Evolutionary conservation across 2,888 invertebrate species (phyloP), one percentile per base, ranked within the genome.

Genomic region (Panzeria rudis): DNA sequence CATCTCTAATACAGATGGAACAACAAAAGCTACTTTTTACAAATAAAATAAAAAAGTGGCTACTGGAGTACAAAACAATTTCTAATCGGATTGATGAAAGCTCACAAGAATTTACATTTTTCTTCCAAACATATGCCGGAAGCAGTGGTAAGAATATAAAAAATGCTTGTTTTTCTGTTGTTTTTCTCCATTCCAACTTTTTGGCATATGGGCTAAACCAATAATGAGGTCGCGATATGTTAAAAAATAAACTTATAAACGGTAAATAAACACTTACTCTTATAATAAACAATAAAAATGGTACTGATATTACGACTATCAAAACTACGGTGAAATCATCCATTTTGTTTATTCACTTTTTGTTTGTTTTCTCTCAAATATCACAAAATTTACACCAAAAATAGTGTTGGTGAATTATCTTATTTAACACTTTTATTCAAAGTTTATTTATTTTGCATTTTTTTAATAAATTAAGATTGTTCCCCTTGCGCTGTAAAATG

Each of bases 271-370:
- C 56, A 80, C 87, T 86, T 85, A 87, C 87, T 56, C 87, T 81
- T 38, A 87, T 69, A 4, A 87, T 66, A 64, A 87, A 87, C 5
- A 87, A 56, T 23, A 84, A 23, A 41, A 87, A 87, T 20, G 84
- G 81, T 13, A 88, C 77, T 35, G 87, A 50, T 15, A 88, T 87
- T 66, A 89, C 62, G 13, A 80, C 52, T 76, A 89, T 86, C 20
- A 89, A 66, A 41, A 87, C 54, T 17, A 88, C 59, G 23, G 87
- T 88, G 7, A 87, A 54, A 73, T 88, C 61, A 71, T 87, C 83
- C 87, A 88, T 50, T 29, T 56, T 71, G 3, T 29, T 7, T n/a
- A n/a, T n/a, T n/a, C n/a, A n/a, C 1, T n/a, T 29, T 4, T 69
- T 41, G 41, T 41, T 8, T 8, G 2, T 35, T n/a, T 35, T 35